Evolutionary conservation across 1,140 invertebrate genomes (phyloP).

Genomic region (Agrilus planipennis): DNA sequence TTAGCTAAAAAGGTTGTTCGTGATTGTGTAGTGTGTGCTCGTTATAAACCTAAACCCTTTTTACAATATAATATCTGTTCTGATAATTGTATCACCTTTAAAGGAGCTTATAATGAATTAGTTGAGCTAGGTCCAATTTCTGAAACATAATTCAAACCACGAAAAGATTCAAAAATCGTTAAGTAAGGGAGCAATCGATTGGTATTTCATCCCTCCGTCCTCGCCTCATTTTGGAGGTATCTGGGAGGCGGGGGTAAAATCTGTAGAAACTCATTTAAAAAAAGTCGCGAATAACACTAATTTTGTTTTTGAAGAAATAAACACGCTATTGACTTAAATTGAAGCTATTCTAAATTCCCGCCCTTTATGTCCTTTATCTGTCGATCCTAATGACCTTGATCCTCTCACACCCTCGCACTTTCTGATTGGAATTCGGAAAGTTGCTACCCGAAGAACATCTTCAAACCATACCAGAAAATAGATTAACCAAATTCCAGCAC

Average conservation of each 20-base stretch:
- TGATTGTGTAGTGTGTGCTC: background rate
- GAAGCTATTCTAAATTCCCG: conserved; percentile 15
- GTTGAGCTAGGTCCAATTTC: background rate
- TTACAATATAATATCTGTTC: conserved; percentile 7
- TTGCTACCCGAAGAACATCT: too few relatives aligned
- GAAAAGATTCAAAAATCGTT: conserved; percentile 1
- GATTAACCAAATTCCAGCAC: too few relatives aligned
- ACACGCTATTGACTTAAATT: conserved; percentile 10
- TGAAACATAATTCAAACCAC: background rate
- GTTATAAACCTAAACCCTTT: background rate
- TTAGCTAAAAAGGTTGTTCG: background rate
- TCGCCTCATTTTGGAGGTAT: conserved; percentile 33
- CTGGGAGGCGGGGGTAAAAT: conserved; percentile 25
- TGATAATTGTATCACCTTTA: conserved; percentile 15
- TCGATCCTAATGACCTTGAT: conserved; percentile 10
- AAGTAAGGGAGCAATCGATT: conserved; percentile 22
- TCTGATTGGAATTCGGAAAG: too few relatives aligned
- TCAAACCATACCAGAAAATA: too few relatives aligned
- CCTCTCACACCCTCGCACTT: conserved; percentile 20
- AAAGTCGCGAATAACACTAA: background rate
- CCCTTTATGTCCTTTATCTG: conserved; percentile 15
- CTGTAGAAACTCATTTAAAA: conserved; percentile 1
- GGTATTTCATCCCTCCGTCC: conserved; percentile 33
- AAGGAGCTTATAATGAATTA: conserved; percentile 11
- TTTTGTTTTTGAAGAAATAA: conserved; percentile 9